A percentile compares a stretch with the other conserved stretches of the same genome.
These are phyloP conservation scores for Mechanitis messenoides DNA, from an alignment of 2,888 invertebrate genomes.

Conservation along the genomic window DNA sequence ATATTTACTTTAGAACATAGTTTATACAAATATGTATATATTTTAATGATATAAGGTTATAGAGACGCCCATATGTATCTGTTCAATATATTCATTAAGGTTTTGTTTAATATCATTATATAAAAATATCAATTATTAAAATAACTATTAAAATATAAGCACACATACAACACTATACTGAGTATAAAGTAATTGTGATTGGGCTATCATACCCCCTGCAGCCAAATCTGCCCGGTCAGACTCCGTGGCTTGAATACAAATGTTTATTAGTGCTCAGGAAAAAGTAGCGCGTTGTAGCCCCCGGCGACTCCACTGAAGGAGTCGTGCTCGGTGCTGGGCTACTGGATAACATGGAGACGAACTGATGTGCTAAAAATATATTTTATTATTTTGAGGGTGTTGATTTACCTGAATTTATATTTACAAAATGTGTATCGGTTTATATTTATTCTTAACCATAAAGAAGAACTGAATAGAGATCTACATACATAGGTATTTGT, in stretches of 20 bases:
- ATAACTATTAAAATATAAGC: slow-evolving; percentile 8
- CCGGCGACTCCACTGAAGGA: slow-evolving; percentile 64
- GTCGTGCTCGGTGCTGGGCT: slow-evolving; percentile 47
- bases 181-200: slow-evolving; percentile 5
- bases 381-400: slow-evolving; percentile 1
- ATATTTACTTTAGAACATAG: too few relatives aligned
- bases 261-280: slow-evolving; percentile 69
- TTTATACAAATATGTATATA: too few relatives aligned
- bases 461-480: too few relatives aligned
- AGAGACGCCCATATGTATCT: too few relatives aligned
- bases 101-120: too few relatives aligned
- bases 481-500: too few relatives aligned
- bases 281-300: slow-evolving; percentile 66
- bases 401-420: too few relatives aligned
- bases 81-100: too few relatives aligned
- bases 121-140: not conserved
- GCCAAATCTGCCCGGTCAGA: slow-evolving; percentile 36
- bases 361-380: not conserved
- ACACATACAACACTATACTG: not conserved
- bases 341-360: slow-evolving; percentile 34
- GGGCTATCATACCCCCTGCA: slow-evolving; percentile 22
- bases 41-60: too few relatives aligned
- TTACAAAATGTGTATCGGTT: too few relatives aligned
- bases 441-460: too few relatives aligned
- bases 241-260: slow-evolving; percentile 59